Base-by-base conservation (phyloP, 2,113 vertebrate genomes). In the Gobiocypris rarus region DNA sequence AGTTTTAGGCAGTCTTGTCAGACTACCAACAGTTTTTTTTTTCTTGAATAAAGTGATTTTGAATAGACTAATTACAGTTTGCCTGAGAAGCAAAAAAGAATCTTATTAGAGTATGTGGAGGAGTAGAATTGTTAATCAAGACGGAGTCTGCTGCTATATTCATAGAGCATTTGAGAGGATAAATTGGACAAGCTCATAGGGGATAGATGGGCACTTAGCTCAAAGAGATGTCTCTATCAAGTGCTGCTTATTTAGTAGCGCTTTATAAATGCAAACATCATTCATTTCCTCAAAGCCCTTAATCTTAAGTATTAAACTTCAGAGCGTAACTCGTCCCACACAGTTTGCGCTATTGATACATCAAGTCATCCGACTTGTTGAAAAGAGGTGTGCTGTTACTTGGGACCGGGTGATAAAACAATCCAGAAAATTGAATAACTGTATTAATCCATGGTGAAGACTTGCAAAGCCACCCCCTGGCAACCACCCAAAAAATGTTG, bases 71-170 rank as follows among this genome's bases (percentile, higher is more conserved):
- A 75, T 75, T 52, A 11, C 48, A 52, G 43, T 52, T 52, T 5
- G 26, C 9, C 48, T 31, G 48, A 75, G 45, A 75, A 52, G 73
- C 48, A 75, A 26, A 75, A n/a, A 75, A 52, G 26, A 75, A 75
- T 45, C 48, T 52, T 52, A 75, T 75, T 52, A 31, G 73, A 75
- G 71, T 26, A 52, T 75, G 71, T 74, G 45, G 43, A 75, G 24
- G 71, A 75, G 73, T 50, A 52, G 73, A 75, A 75, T 75, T 31
- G 73, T 75, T 75, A 75, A 75, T 75, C 73, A 52, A 52, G 73
- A 52, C 31, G 17, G 73, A 4, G 24, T 75, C 45, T 17, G 73
- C 73, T 75, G 48, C 48, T 75, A 75, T 75, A 43, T 48, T 79
- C 76, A 26, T 48, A 28, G n/a, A 63, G 54, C 58, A 17, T 63